Evolutionary conservation across 2,113 vertebrate genomes (phyloP).

Genomic region (Passer montanus): DNA sequence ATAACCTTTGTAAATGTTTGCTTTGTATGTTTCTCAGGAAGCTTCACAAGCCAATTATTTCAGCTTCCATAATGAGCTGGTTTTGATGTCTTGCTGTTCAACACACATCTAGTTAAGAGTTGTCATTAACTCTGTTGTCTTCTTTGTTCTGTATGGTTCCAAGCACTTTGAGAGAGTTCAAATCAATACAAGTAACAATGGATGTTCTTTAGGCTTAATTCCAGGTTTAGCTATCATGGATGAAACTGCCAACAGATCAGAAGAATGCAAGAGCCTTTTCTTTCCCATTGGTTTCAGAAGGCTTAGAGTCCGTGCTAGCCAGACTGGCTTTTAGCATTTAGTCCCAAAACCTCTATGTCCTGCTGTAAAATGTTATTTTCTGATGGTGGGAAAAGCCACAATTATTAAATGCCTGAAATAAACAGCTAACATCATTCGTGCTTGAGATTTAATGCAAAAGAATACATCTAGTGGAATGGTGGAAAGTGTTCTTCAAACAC

Average conservation of each 20-base stretch:
- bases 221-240: not conserved
- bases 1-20: slow-evolving; percentile 20
- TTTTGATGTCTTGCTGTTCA: slow-evolving; percentile 7
- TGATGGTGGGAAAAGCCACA: not conserved
- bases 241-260: not conserved
- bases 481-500: not conserved
- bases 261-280: not conserved
- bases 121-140: slow-evolving; percentile 24
- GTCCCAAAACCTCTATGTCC: not conserved
- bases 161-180: not conserved
- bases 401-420: not conserved
- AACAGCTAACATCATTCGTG: not conserved
- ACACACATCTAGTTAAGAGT: not conserved
- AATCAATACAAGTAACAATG: slow-evolving; percentile 3
- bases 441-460: not conserved
- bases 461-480: not conserved
- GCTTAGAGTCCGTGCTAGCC: not conserved
- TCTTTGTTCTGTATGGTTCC: not conserved
- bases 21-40: not conserved
- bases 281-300: not conserved
- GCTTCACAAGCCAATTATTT: slow-evolving; percentile 39
- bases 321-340: not conserved
- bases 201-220: slow-evolving; percentile 12
- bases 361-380: not conserved
- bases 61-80: slow-evolving; percentile 16